Base-by-base conservation (phyloP, 2,888 invertebrate genomes). In the Steromphala cineraria region DNA sequence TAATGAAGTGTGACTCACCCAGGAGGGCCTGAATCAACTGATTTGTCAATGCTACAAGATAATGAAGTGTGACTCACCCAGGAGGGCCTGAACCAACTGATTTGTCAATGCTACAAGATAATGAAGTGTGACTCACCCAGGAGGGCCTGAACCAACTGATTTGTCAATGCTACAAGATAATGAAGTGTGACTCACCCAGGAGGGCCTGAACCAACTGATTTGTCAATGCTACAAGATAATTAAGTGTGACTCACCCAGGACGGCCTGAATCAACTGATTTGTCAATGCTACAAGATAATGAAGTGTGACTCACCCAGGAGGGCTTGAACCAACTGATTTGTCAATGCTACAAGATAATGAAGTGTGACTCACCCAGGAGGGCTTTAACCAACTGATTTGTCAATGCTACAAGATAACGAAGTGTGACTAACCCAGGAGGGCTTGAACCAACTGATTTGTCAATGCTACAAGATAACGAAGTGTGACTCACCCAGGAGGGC, bases 71-170 rank as follows among this genome's bases (percentile, higher is more conserved):
- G 36, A 95, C 96, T 95, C 94, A 98, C 98, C 96, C 97, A 98
- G 97, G 55, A 98, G 94, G 94, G 97, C 97, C 53, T 97, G 96
- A 17, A 98, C 97, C 77, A n/a, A n/a, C n/a, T n/a, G n/a, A n/a
- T n/a, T n/a, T n/a, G n/a, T n/a, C n/a, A n/a, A n/a, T n/a, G 7
- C 36, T 36, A 36, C 7, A 36, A 7, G 36, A 36, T 4, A 2
- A 36, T 36, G 36, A 36, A 36, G 36, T 36, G 36, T 36, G 36
- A 36, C 36, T 36, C 2, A 36, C 36, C 36, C 2, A 36, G 4
- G 2, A 36, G 36, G 36, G 2, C 36, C 7, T 36, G 36, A 36
- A 36, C 36, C 36, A 4, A 36, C 7, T 36, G 36, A 36, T 36
- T 36, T 2, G 36, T 36, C 36, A 36, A 4, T 36, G 7, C 36